Conservation (phyloP, 2,888 invertebrate species). For the Nasonovia ribisnigri region DNA sequence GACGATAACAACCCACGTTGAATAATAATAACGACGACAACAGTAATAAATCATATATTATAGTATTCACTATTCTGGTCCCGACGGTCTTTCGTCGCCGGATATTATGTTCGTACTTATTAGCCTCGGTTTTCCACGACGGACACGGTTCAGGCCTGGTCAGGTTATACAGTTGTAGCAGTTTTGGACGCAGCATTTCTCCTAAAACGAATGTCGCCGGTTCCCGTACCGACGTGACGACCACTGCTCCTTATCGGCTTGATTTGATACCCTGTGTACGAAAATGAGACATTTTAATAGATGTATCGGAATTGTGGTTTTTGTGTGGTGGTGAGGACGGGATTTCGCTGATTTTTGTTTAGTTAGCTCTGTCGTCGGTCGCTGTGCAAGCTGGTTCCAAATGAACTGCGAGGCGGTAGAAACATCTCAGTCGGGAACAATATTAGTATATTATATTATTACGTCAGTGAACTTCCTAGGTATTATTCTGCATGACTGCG, state of each 20-base stretch:
- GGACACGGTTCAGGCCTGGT: not conserved
- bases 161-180: not conserved
- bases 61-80: not conserved
- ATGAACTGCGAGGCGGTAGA: not conserved
- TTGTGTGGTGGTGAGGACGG: not conserved
- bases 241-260: not conserved
- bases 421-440: not conserved
- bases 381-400: not conserved
- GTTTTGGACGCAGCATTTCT: not conserved
- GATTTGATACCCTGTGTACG: not conserved
- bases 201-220: not conserved
- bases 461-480: not conserved
- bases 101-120: slow-evolving; percentile 15
- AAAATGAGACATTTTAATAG: not conserved
- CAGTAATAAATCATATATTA: not conserved
- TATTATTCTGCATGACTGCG: not conserved
- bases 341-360: not conserved
- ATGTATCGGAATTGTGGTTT: not conserved
- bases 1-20: not conserved
- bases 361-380: not conserved
- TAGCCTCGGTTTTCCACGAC: not conserved
- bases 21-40: not conserved
- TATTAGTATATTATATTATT: not conserved
- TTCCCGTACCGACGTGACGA: not conserved
- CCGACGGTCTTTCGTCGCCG: not conserved